Evolutionary conservation across 2,113 vertebrate genomes (phyloP), one percentile per base, ranked within the genome.

Genomic region (Epinephelus cyanopodus): DNA sequence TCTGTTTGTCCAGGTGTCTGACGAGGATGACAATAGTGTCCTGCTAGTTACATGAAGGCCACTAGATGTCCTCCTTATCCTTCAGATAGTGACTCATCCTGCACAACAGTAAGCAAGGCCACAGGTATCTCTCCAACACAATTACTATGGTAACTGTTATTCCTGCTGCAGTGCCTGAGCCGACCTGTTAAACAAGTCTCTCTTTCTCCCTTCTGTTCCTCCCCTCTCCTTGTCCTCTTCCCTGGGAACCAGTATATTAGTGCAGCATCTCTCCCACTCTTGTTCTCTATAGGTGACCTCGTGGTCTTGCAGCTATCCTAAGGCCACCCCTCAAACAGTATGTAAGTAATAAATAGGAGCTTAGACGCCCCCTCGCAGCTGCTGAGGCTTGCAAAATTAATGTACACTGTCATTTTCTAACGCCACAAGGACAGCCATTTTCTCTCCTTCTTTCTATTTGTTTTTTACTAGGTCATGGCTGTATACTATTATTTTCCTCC

Each of bases 51-150:
- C 23, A 29, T 2, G 1, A 5, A 2, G 0, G 58, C 87, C 91
- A 82, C 84, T 84, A 92, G 90, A 80, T 89, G 92, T 89, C 90
- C 45, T 33, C 18, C 6, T 81, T 50, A 47, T 73, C 17, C 81
- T 50, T 77, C 71, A 68, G 67, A 88, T 72, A 23, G 18, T 19
- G 60, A 33, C 47, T 79, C 5, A 12, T 67, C 29, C 64, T 18
- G 13, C 15, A 67, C 0, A 47, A 3, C 6, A 23, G 12, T 5
- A 3, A 15, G 8, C 21, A 6, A 13, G 48, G 23, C 56, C 8
- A 11, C 21, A 67, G 25, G 25, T 37, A 12, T 42, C n/a, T 17
- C 9, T 52, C 4, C 7, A 58, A 29, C 42, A 39, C 21, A 33
- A 69, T 85, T 77, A 65, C 71, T 62, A 80, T 77, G 75, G 63